Conservation (phyloP, 1,140 invertebrate species). For the Oryctes rhinoceros region DNA sequence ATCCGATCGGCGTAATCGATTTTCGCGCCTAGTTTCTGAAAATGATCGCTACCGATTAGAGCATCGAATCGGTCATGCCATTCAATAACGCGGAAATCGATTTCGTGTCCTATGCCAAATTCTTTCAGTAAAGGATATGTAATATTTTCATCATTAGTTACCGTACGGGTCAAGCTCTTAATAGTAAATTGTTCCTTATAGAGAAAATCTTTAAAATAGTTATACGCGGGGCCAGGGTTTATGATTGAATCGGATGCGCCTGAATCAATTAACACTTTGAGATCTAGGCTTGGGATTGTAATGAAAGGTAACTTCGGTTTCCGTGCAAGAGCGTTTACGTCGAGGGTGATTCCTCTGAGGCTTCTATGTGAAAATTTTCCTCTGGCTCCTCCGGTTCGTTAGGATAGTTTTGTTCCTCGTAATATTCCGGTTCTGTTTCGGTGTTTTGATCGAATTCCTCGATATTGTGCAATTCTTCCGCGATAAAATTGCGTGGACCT, state of each 20-base stretch:
- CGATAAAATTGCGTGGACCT: no score
- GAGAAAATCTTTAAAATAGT: not conserved
- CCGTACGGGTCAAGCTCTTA: not conserved
- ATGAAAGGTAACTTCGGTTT: conserved; percentile 39
- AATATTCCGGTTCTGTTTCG: not conserved
- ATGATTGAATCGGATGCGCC: not conserved
- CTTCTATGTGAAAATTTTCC: conserved; percentile 17
- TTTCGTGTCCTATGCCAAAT: no score
- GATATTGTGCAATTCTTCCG: not conserved
- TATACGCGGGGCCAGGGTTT: not conserved
- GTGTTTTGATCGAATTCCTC: not conserved
- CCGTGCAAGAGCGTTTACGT: not conserved
- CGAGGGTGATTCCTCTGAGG: no score
- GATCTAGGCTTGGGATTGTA: not conserved
- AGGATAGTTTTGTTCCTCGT: not conserved
- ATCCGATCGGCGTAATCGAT: not conserved
- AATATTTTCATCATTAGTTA: not conserved
- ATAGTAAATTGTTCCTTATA: not conserved
- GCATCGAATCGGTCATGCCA: no score
- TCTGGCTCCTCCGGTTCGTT: not conserved
- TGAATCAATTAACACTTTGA: not conserved
- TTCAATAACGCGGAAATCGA: no score
- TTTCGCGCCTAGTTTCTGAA: not conserved
- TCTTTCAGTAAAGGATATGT: not conserved
- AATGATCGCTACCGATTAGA: not conserved